A percentile compares a stretch with the other conserved stretches of the same genome.
phyloP scores from a whole-genome alignment of 1,140 invertebrate species.

The Chironomus tepperi region DNA sequence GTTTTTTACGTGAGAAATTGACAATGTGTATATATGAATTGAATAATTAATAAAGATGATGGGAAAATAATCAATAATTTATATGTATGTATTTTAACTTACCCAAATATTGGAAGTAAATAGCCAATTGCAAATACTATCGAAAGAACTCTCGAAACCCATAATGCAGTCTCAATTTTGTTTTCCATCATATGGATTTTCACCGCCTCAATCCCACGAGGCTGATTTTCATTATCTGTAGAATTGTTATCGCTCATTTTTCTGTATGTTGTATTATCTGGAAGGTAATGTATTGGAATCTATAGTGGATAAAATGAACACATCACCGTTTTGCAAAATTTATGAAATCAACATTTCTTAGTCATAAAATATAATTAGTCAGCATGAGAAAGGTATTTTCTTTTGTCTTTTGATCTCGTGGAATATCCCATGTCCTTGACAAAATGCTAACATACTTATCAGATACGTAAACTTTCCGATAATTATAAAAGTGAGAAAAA shows the following conservation, averaged over 20 bases:
- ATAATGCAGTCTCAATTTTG: conserved; percentile 76
- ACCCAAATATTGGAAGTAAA: conserved; percentile 84
- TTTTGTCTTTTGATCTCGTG: too few species aligned
- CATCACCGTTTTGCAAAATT: too few species aligned
- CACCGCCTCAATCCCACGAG: conserved; percentile 50
- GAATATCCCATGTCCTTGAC: too few species aligned
- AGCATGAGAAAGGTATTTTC: too few species aligned
- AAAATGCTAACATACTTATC: too few species aligned
- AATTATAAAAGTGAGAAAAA: too few species aligned
- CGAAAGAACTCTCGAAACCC: conserved; percentile 71
- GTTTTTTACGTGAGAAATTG: not conserved
- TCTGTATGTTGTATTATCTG: not conserved
- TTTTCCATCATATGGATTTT: conserved; percentile 65
- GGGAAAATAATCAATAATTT: not conserved
- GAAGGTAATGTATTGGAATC: not conserved
- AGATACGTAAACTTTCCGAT: too few species aligned
- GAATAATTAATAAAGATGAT: not conserved
- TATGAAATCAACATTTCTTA: too few species aligned
- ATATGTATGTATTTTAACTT: conserved; percentile 39
- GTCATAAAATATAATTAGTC: too few species aligned
- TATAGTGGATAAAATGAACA: too few species aligned
- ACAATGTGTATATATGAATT: not conserved
- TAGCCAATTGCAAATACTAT: conserved; percentile 76
- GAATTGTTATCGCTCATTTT: conserved; percentile 17
- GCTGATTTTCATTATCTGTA: conserved; percentile 26